Evolutionary conservation across 2,113 vertebrate species (phyloP), one percentile per base, ranked within the genome.

Genomic region (Elachura formosa): DNA sequence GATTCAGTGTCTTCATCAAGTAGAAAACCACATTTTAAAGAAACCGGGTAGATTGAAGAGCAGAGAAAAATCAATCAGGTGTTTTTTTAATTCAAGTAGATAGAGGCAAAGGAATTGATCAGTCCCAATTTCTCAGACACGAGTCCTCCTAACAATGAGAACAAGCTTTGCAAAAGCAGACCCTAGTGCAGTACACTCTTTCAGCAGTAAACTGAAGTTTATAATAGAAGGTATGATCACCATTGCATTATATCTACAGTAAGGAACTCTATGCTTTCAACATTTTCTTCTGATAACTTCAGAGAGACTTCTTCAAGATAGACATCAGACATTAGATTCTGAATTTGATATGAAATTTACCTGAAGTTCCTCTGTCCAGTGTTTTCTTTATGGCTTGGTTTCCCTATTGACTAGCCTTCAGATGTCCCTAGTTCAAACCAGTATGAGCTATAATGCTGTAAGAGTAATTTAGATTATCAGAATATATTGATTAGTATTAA

Each of bases 31-130:
- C 29, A 38, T 83, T 87, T 77, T 64, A 92, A 91, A 85, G 58
- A 80, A 55, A 66, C 34, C 67, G 80, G 63, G 59, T 62, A 62
- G 51, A 92, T 5, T 54, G 59, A 86, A 73, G 79, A 84, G 38
- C 7, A 74, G 21, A 77, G 34, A 76, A 96, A 92, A 96, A 92
- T 94, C 91, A 84, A 95, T 87, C 51, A 46, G 64, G 33, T 41
- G 12, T 2, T 2, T 52, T 86, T 77, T 87, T 24, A n/a, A 81
- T 48, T 87, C 43, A 63, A 90, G 72, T 43, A 81, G 58, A 90
- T 58, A 69, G 34, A 36, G 62, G 55, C 55, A 82, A 91, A 90
- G 43, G 72, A 90, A 94, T 79, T 69, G 84, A 90, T 92, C 59
- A 26, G 51, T 23, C 52, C 51, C 55, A 69, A 36, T 83, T 85